Percentiles rank a stretch among this genome's conserved stretches.
Conservation (phyloP, 2,113 vertebrate species). For the Psephotus haematonotus region DNA sequence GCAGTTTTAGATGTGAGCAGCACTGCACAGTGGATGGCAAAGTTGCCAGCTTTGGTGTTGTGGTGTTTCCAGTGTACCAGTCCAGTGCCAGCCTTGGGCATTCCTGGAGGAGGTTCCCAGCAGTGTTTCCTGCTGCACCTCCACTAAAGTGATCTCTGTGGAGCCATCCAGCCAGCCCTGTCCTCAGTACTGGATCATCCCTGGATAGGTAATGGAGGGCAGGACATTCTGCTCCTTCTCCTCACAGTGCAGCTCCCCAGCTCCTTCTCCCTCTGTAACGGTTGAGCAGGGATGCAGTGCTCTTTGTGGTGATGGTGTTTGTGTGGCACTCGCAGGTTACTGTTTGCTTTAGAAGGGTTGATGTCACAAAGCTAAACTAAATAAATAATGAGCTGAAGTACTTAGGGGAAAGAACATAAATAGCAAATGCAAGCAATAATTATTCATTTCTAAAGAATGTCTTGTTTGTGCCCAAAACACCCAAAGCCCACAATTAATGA, state of each 20-base stretch:
- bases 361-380: not conserved
- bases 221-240: not conserved
- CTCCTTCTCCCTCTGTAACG: not conserved
- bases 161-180: not conserved
- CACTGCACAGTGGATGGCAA: accelerated
- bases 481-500: not conserved
- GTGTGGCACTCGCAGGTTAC: accelerated
- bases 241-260: not conserved
- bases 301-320: not conserved
- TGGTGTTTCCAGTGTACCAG: not conserved
- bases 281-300: accelerated
- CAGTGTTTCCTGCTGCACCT: not conserved
- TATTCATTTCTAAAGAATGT: not conserved
- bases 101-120: not conserved
- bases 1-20: not conserved
- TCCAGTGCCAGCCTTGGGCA: not conserved
- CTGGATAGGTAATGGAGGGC: accelerated
- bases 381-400: accelerated
- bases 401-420: not conserved
- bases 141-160: not conserved
- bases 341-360: not conserved
- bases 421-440: not conserved
- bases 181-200: accelerated
- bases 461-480: not conserved
- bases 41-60: accelerated